phyloP scores from a whole-genome alignment of 1,140 invertebrate genomes.

The Limonius californicus region DNA sequence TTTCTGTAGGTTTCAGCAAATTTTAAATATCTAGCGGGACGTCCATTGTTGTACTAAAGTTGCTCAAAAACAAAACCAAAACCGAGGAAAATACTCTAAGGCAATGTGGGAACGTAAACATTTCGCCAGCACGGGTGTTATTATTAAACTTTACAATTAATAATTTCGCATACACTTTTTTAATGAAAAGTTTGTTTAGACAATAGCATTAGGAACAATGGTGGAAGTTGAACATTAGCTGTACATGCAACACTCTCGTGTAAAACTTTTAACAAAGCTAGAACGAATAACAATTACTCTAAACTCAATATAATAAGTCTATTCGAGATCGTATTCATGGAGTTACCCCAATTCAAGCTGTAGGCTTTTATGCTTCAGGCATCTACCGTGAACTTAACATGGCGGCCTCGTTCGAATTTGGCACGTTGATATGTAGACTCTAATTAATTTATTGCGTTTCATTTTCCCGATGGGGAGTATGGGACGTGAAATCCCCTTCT shows the following conservation, averaged over 20 bases:
- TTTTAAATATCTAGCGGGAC: too few species aligned
- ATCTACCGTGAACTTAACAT: not conserved
- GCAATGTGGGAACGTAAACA: too few species aligned
- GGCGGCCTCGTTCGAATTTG: not conserved
- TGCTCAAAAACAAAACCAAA: too few species aligned
- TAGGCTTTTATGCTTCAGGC: not conserved
- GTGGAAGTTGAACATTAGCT: not conserved
- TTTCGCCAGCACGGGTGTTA: not conserved
- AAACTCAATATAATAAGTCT: constrained; percentile 9
- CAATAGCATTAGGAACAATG: constrained; percentile 8
- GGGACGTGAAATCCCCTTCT: too few species aligned
- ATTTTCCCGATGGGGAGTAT: not conserved
- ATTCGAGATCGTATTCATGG: not conserved
- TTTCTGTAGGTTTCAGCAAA: too few species aligned
- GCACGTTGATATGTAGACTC: not conserved
- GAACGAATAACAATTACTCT: constrained; percentile 9
- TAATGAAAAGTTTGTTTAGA: not conserved
- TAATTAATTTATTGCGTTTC: constrained; percentile 1
- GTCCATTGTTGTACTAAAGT: too few species aligned
- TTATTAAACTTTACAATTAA: constrained; percentile 2
- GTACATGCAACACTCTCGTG: constrained; percentile 1
- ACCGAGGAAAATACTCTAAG: too few species aligned
- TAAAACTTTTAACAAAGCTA: constrained; percentile 13
- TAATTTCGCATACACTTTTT: not conserved
- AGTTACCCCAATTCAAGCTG: not conserved